Evolutionary conservation across 2,888 invertebrate genomes (phyloP), one percentile per base, ranked within the genome.

Genomic region (Drosophila atripex): DNA sequence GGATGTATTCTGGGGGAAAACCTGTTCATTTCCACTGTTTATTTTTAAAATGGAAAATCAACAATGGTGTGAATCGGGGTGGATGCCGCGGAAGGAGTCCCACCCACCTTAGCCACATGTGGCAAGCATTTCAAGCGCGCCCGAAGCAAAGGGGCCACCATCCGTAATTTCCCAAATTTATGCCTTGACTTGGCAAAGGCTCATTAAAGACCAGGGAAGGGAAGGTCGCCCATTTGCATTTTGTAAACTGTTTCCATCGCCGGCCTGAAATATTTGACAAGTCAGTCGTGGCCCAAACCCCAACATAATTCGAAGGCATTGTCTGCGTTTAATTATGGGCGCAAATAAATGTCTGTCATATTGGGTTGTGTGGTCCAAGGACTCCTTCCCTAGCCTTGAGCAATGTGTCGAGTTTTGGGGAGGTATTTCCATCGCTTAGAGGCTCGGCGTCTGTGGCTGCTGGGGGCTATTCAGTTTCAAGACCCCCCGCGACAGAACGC

Each of bases 241-340:
- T 70, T 76, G 58, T 85, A 82, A 77, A 84, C 76, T 85, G 84
- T 73, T 77, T 73, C 73, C 57, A 66, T 61, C 65, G 50, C 68
- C 70, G 59, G 23, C 56, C 69, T 54, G 68, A 79, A 71, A 82
- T 77, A 82, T 80, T 82, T 76, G 77, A 66, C 70, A 77, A 43
- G 51, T 50, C 45, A 52, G 78, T 75, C 70, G 80, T 65, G 58
- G 32, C 54, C 49, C 39, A 4, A 35, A 32, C 66, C 39, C 54
- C 28, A 32, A 38, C 39, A 46, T 18, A 30, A 52, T 32, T 14
- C 14, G 46, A 45, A 57, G 56, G 47, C 65, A 78, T 71, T 80
- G 83, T 78, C 87, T 77, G 79, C 38, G 75, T 76, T 85, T 86
- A 86, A 85, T 85, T 88, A 88, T 84, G 78, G 80, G 53, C 64